Evolutionary conservation across 2,888 invertebrate genomes (phyloP), one percentile per base, ranked within the genome.

Genomic region (Stenurella melanura): DNA sequence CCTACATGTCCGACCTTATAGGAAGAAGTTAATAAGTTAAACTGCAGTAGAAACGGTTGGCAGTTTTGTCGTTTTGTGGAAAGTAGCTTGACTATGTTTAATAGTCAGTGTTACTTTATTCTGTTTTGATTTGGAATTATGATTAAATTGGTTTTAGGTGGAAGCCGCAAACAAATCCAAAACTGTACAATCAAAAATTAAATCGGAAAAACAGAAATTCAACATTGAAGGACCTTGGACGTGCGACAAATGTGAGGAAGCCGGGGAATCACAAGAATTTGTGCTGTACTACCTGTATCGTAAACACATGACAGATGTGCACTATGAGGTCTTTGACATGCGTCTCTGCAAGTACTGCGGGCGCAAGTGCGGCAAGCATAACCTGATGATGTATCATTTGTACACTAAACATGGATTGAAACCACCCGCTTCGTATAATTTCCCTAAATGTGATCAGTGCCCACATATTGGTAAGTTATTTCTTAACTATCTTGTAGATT

Each of bases 311-410:
- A 93, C 95, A 11, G 95, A 95, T 81, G 92, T 95, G 0, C 96
- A 96, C 84, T 93, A 94, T 85, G 95, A 96, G 85, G 93, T 93
- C 81, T 94, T 96, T 77, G 94, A 96, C 86, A 90, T 93, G 1
- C 92, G 93, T 57, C 93, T 96, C 50, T 97, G 97, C 89, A 96
- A 96, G 87, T 94, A 95, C 84, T 97, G 97, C 89, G 97, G 96
- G 0, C 93, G 95, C 86, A 93, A 93, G 85, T 94, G 95, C 21
- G 90, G 90, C 1, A 95, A 94, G 85, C 92, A 95, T 80, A 94
- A 95, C 83, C 92, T 94, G 79, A 90, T 96, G 77, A 90, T 95
- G 84, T 95, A 96, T 87, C 97, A 97, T 87, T 90, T 95, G 87
- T 95, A 94, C 83, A 93, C 94, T 0, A 95, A 95, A 85, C 97